Evolutionary conservation across 2,797 vertebrate species (phyloP), one percentile per base, ranked within the genome.

Genomic region (Phalanger gymnotis): DNA sequence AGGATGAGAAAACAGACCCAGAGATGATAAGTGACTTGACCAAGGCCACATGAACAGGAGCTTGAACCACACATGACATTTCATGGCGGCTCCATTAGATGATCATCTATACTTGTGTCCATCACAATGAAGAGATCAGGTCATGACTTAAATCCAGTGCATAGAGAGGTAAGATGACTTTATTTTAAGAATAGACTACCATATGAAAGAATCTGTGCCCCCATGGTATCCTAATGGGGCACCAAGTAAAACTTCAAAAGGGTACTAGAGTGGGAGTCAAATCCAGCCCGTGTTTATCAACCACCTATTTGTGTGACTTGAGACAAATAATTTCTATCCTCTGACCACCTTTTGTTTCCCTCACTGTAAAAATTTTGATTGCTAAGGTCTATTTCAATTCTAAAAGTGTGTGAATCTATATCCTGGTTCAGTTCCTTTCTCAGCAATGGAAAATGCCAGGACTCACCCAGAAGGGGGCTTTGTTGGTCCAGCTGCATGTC

Each of bases 401-500:
- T 61, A 30, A 30, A 53, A 4, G 27, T 61, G 34, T 92, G 92
- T 94, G 47, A 14, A 91, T 92, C 93, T 73, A 16, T 94, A 91
- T 55, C 57, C 28, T 58, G 53, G 30, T 6, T 92, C 27, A 25
- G 51, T 40, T 81, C 73, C 13, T 25, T 81, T 91, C 11, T 25
- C 47, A 90, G 47, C 1, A 92, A 90, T 58, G 53, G 5, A 3
- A 90, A 94, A 90, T 51, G 3, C 30, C 57, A 19, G 54, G 91
- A 92, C 92, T 56, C 27, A 47, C 61, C 31, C 31, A 51, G 30
- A 54, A 55, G 90, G 51, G 19, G 28, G 94, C 95, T 91, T 90
- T 53, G 52, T 58, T 90, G n/a, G 87, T 92, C 95, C 25, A 92
- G 92, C 30, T 58, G 95, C 95, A 92, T 87, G 27, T 58, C 55